These are phyloP conservation scores for Polymixis flavicincta DNA, from an alignment of 2,888 invertebrate genomes.

Conservation along the genomic window DNA sequence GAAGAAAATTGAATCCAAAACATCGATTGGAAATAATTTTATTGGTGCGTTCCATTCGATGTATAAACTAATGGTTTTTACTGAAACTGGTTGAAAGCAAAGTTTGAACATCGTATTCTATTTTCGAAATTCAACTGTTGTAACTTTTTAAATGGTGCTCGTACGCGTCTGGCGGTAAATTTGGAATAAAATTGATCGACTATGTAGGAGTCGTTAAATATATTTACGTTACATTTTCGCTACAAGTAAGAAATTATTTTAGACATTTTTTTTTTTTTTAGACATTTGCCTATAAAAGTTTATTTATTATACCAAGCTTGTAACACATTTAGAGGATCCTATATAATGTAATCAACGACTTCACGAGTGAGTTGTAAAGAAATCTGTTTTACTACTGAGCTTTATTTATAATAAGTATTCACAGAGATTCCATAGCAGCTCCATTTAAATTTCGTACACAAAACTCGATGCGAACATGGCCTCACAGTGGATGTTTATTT, in stretches of 20 bases:
- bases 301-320: background rate
- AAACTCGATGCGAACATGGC: slow-evolving; percentile 71
- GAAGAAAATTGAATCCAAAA: slow-evolving; percentile 78
- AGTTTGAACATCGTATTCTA: slow-evolving; percentile 82
- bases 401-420: slow-evolving; percentile 64
- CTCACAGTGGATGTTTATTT: slow-evolving; percentile 74
- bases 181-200: slow-evolving; percentile 46
- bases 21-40: slow-evolving; percentile 80
- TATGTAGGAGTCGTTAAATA: slow-evolving; percentile 7
- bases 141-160: slow-evolving; percentile 73
- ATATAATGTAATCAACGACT: background rate
- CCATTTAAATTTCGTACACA: slow-evolving; percentile 72
- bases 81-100: slow-evolving; percentile 82
- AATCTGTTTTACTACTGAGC: slow-evolving; percentile 15
- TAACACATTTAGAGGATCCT: background rate
- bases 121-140: slow-evolving; percentile 78
- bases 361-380: background rate
- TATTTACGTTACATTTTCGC: background rate
- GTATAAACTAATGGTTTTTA: slow-evolving; percentile 80
- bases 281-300: background rate
- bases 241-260: background rate
- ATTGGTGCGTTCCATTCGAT: slow-evolving; percentile 76
- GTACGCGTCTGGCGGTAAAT: slow-evolving; percentile 54
- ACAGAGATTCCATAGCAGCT: slow-evolving; percentile 63
- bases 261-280: background rate